Percentiles rank a stretch among this genome's conserved stretches.
phyloP scores from a whole-genome alignment of 2,113 vertebrate genomes.

The Gila orcuttii region DNA sequence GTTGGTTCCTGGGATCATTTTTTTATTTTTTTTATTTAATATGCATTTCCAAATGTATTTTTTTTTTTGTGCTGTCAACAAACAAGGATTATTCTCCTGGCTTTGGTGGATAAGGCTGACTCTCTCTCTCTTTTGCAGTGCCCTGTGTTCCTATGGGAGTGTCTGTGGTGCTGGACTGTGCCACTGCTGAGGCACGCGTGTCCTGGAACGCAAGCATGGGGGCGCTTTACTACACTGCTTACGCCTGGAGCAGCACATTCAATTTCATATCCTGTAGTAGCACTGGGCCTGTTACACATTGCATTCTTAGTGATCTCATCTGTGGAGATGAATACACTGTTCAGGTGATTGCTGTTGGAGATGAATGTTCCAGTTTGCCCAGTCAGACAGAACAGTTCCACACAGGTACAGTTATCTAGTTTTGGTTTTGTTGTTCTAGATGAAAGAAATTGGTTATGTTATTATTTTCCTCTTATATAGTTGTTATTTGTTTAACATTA shows the following conservation, averaged over 20 bases:
- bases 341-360: conserved; percentile 68
- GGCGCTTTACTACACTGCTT: conserved; percentile 65
- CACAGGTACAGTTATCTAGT: conserved; percentile 67
- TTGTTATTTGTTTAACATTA: neutral
- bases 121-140: conserved; percentile 59
- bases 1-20: neutral
- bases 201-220: conserved; percentile 72
- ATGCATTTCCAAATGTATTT: neutral
- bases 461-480: neutral
- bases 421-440: neutral
- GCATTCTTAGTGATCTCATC: conserved; percentile 66
- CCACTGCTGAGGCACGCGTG: conserved; percentile 63
- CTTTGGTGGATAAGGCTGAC: neutral
- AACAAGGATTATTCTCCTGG: neutral
- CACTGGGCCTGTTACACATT: conserved; percentile 10
- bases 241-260: conserved; percentile 54
- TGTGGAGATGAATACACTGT: conserved; percentile 71
- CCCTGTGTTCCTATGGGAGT: conserved; percentile 75
- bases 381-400: conserved; percentile 61
- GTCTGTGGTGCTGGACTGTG: conserved; percentile 65
- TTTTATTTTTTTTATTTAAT: too few species aligned
- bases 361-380: conserved; percentile 72
- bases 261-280: conserved; percentile 58
- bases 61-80: neutral
- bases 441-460: neutral